Conservation (phyloP, 2,888 invertebrate species). For the Linhomoeus sp. region DNA sequence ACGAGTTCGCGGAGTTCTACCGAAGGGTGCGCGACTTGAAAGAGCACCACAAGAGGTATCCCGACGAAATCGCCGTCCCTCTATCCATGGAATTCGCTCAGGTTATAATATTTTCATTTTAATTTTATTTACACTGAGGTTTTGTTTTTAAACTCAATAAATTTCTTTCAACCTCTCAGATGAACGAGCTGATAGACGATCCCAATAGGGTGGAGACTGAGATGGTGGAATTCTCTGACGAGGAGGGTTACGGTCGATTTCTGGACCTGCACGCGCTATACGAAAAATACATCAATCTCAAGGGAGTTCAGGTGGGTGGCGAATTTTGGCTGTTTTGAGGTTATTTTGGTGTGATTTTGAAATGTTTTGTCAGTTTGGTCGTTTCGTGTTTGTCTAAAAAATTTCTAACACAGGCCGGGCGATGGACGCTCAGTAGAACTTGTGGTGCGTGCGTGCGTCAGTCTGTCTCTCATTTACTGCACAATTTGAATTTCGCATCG, state of each 20-base stretch:
- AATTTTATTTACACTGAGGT: too few relatives aligned
- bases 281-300: constrained; percentile 82
- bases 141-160: neutral
- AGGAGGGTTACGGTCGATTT: constrained; percentile 92
- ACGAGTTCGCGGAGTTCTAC: constrained; percentile 96
- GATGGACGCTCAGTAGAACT: too few relatives aligned
- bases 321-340: neutral
- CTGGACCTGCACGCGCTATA: constrained; percentile 89
- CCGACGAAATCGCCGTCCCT: constrained; percentile 54
- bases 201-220: constrained; percentile 23
- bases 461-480: too few relatives aligned
- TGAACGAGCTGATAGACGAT: constrained; percentile 19
- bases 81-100: constrained; percentile 75
- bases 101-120: too few relatives aligned
- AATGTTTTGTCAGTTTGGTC: too few relatives aligned
- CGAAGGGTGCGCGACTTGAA: constrained; percentile 75
- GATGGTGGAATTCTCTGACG: constrained; percentile 88
- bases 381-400: too few relatives aligned
- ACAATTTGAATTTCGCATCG: too few relatives aligned
- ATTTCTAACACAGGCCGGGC: too few relatives aligned
- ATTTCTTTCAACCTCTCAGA: constrained; percentile 5
- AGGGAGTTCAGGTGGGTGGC: constrained; percentile 60
- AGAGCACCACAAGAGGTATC: constrained; percentile 52
- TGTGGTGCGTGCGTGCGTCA: too few relatives aligned
- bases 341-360: too few relatives aligned